Base-by-base conservation (phyloP, 2,888 invertebrate genomes). In the Strigamia crassipes region DNA sequence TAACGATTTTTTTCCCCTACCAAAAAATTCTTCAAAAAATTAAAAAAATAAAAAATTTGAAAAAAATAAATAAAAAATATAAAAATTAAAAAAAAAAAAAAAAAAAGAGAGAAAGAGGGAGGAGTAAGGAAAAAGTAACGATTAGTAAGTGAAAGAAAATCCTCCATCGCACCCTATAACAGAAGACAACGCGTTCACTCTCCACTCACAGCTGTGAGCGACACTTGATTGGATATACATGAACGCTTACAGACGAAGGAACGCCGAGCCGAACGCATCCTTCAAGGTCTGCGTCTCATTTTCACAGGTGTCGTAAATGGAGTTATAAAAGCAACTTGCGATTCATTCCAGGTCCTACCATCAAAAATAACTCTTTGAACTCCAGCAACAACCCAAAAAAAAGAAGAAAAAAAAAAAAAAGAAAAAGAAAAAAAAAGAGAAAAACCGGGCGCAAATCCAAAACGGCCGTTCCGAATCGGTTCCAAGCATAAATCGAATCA, bases 381-480 rank as follows among this genome's bases (percentile, higher is more conserved):
- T 23, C 21, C 9, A 77, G 23, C 9, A n/a, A 9, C 13, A 27
- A 27, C 27, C 27, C 13, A 77, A 77, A 38, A 18, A 18, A 15
- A 27, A 27, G 31, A 12, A 77, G 31, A 77, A 21, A 18, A 9
- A 27, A 77, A 27, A 77, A 77, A 27, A 77, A 15, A 23, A 2
- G 23, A 77, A 27, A 77, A 23, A 34, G 2, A n/a, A 12, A 23
- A 27, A 77, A 77, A 77, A 77, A 77, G 23, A 27, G 4, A 4
- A 77, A 77, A 77, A 77, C 15, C 77, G 27, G 38, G 77, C 77
- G n/a, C 77, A 77, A 56, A 56, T 18, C 56, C 56, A 56, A 56
- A 56, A 15, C 1, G 21, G n/a, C n/a, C 18, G 56, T 56, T 46
- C 46, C 46, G n/a, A 18, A 18, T 9, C 56, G 21, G n/a, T 15